Evolutionary conservation across 1,140 invertebrate species (phyloP), one percentile per base, ranked within the genome.

Genomic region (Heliconius himera): DNA sequence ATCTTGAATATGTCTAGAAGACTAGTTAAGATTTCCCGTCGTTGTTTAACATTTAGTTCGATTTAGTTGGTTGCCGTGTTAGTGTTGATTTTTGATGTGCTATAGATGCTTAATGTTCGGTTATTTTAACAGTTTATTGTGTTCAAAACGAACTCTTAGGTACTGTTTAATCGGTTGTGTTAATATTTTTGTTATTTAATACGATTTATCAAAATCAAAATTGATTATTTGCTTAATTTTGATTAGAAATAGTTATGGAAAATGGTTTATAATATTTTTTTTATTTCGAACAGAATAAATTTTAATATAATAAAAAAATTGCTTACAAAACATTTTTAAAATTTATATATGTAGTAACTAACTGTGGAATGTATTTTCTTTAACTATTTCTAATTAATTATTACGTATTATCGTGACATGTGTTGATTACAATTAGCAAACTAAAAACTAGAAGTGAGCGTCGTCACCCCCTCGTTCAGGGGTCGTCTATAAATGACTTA

Each of bases 381-480:
- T 66, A 66, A 66, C 22, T 66, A 66, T 66, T 29, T 66, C 22
- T 66, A 26, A 66, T 29, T 16, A 66, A 66, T 18, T 66, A 66
- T 66, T 60, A 51, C 18, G 26, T 26, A 29, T 66, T 29, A 66
- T 26, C 60, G 26, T 29, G 60, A 66, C 9, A 66, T 66, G 22
- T 29, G 8, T 66, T 66, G 13, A 26, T 8, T 36, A 36, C 33
- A 36, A 66, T 66, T 66, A 29, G 41, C 16, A 46, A 46, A 46
- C 41, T 46, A 22, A n/a, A 60, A 26, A 20, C 18, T 11, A 60
- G 56, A 60, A 22, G 60, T 29, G 60, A 26, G 60, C 26, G 60
- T 66, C 78, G 76, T 46, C 74, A 81, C 66, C 80, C 16, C 49
- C 49, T 51, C 18, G 49, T 18, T 49, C 18, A 18, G 16, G 49